These are phyloP conservation scores for Alces alces DNA, from an alignment of 2,113 vertebrate genomes.

Conservation along the genomic window DNA sequence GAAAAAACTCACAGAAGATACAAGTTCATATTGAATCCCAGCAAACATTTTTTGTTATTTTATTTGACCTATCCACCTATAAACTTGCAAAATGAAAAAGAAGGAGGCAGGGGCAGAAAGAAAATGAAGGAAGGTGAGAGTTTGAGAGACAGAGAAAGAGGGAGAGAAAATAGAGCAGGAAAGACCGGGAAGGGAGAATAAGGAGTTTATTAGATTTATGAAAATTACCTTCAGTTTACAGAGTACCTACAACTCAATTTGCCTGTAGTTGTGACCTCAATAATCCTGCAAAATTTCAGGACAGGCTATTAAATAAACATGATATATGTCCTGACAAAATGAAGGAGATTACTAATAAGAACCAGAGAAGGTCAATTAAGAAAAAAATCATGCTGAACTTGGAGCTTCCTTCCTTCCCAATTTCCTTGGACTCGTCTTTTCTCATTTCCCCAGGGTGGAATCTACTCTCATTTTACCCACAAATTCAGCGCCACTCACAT, in stretches of 20 bases:
- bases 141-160: not conserved
- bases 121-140: not conserved
- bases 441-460: not conserved
- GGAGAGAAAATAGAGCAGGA: not conserved
- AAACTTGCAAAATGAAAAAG: not conserved
- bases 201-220: not conserved
- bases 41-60: not conserved
- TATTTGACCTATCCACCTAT: not conserved
- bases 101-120: not conserved
- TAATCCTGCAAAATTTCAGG: slow-evolving; percentile 19
- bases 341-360: not conserved
- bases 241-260: not conserved
- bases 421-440: not conserved
- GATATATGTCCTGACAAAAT: not conserved
- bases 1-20: slow-evolving; percentile 33
- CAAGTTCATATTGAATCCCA: not conserved
- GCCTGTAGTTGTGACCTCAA: not conserved
- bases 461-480: not conserved
- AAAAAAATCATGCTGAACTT: not conserved
- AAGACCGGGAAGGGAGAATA: not conserved
- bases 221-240: slow-evolving; percentile 21
- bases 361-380: slow-evolving; percentile 11
- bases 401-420: not conserved
- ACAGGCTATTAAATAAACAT: not conserved
- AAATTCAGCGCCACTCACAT: not conserved